Percentiles rank a stretch among this genome's conserved stretches.
phyloP scores from a whole-genome alignment of 1,140 invertebrate genomes.

The Drosophila gunungcola region DNA sequence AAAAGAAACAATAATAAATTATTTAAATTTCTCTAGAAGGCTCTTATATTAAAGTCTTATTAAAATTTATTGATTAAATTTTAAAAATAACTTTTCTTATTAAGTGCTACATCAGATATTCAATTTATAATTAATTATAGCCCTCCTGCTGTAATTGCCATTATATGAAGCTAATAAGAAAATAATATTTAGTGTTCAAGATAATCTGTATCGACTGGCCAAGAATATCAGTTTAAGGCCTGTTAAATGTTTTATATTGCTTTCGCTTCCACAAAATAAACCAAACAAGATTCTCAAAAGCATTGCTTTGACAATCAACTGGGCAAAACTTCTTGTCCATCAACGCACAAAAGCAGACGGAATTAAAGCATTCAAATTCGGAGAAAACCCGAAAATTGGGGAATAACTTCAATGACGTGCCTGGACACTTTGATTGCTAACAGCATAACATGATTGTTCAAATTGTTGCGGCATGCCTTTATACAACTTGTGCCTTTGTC shows the following conservation, averaged over 20 bases:
- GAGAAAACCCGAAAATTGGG: neutral
- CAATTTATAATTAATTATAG: too few species aligned
- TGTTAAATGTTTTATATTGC: neutral
- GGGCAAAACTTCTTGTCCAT: neutral
- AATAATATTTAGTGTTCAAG: neutral
- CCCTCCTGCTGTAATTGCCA: too few species aligned
- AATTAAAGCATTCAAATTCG: slow-evolving; percentile 1
- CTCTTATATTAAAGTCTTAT: too few species aligned
- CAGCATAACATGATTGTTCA: neutral
- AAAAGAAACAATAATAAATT: too few species aligned
- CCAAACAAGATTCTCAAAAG: neutral
- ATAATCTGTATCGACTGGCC: neutral
- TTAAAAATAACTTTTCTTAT: too few species aligned
- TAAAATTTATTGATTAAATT: too few species aligned
- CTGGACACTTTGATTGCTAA: slow-evolving; percentile 3
- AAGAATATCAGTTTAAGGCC: neutral
- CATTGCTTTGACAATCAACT: neutral
- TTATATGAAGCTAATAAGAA: too few species aligned
- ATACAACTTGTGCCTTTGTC: neutral
- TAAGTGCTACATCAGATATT: too few species aligned
- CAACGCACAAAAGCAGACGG: neutral
- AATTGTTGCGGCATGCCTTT: neutral
- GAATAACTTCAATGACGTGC: neutral
- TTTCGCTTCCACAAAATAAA: neutral
- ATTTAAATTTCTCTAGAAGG: too few species aligned